These are phyloP conservation scores for Glandiceps talaboti DNA, from an alignment of 53 echinoderm and acorn worm genomes.

Conservation along the genomic window DNA sequence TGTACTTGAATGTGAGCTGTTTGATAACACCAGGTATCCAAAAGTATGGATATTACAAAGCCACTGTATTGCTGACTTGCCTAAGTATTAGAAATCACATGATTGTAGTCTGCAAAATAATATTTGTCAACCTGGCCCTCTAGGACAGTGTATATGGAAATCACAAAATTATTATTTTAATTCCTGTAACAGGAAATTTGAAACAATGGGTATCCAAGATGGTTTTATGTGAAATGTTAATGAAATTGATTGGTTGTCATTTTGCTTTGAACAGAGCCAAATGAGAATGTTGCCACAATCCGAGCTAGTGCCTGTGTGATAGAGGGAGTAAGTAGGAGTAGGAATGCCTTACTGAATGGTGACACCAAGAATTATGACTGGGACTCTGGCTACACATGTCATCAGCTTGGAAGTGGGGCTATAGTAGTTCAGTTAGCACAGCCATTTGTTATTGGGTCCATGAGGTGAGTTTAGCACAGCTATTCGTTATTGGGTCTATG, in stretches of 20 bases:
- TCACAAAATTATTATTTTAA: no score
- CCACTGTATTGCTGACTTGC: no score
- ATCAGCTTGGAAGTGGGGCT: slow-evolving; percentile 95
- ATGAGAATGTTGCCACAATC: slow-evolving; percentile 90
- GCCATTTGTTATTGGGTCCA: slow-evolving; percentile 76
- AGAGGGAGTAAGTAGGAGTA: slow-evolving; percentile 90
- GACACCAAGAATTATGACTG: slow-evolving; percentile 99
- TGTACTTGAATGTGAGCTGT: no score
- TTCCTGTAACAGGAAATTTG: no score
- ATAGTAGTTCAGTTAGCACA: slow-evolving; percentile 96
- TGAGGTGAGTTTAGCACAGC: slow-evolving; percentile 88
- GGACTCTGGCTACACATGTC: slow-evolving; percentile 99
- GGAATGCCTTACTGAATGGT: slow-evolving; percentile 92
- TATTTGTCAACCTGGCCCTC: no score
- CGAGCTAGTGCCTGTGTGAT: slow-evolving; percentile 86
- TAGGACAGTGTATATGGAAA: no score
- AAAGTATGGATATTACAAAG: no score
- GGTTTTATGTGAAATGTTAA: no score
- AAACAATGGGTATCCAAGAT: no score
- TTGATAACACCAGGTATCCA: no score
- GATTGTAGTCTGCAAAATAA: no score
- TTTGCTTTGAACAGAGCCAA: slow-evolving; percentile 41
- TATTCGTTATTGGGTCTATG: slow-evolving; percentile 73
- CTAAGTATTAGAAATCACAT: no score
- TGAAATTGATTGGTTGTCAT: neutral